Evolutionary conservation across 2,113 vertebrate genomes (phyloP).

Genomic region (Phylloscopus trochilus): DNA sequence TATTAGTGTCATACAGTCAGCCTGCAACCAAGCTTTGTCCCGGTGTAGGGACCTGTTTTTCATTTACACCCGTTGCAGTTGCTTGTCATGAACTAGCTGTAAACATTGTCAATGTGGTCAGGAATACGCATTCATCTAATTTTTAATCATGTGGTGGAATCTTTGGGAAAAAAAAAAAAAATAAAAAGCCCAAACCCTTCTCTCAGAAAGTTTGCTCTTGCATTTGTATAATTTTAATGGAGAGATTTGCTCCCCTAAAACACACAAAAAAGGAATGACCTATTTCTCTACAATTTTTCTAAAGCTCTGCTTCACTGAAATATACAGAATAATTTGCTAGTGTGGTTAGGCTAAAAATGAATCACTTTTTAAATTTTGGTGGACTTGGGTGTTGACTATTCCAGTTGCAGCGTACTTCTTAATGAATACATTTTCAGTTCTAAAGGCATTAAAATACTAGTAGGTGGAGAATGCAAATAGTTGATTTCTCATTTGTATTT

Average conservation of each 20-base stretch:
- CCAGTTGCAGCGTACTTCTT: not conserved
- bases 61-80: not conserved
- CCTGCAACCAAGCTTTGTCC: conserved; percentile 16
- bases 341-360: not conserved
- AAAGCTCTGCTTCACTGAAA: conserved; percentile 53
- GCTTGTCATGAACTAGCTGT: conserved; percentile 3
- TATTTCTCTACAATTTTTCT: not conserved
- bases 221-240: conserved; percentile 1
- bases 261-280: not conserved
- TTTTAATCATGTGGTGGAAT: conserved; percentile 4
- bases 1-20: not conserved
- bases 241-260: not conserved
- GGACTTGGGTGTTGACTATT: not conserved
- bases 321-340: not conserved
- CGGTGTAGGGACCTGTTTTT: not conserved
- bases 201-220: conserved; percentile 7
- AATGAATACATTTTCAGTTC: not conserved
- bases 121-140: not conserved
- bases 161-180: not conserved
- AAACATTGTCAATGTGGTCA: not conserved
- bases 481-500: not conserved
- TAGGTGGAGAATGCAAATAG: not conserved
- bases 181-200: not conserved
- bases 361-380: not conserved
- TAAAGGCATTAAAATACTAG: not conserved